phyloP scores from a whole-genome alignment of 2,888 invertebrate species.

The Microplitis deprimator region DNA sequence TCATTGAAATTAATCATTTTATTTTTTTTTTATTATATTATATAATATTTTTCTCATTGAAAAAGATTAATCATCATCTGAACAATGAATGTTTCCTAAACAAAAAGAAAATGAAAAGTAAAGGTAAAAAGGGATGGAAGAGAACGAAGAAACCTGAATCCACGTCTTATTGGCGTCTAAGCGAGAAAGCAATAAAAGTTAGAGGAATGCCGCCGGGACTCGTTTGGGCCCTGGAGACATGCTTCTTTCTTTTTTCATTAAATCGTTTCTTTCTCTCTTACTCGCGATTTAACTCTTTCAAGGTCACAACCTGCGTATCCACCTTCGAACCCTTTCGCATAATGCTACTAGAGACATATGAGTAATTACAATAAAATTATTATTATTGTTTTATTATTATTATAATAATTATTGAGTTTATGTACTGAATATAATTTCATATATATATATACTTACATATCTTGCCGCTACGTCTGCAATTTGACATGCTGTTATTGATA shows the following conservation, averaged over 20 bases:
- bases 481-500: slow-evolving; percentile 74
- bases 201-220: slow-evolving; percentile 59
- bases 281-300: slow-evolving; percentile 39
- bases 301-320: slow-evolving; percentile 44
- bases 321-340: slow-evolving; percentile 32
- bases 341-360: slow-evolving; percentile 5
- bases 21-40: background rate
- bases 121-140: slow-evolving; percentile 22
- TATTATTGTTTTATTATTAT: slow-evolving; percentile 5
- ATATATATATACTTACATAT: slow-evolving; percentile 75
- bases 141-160: slow-evolving; percentile 29
- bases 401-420: background rate
- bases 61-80: slow-evolving; percentile 12
- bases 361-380: slow-evolving; percentile 12
- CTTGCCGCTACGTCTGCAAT: slow-evolving; percentile 74
- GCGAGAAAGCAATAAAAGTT: slow-evolving; percentile 60
- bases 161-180: slow-evolving; percentile 46
- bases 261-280: slow-evolving; percentile 23
- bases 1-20: background rate
- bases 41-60: background rate
- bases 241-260: slow-evolving; percentile 41
- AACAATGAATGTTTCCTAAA: slow-evolving; percentile 4
- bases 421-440: background rate
- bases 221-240: slow-evolving; percentile 53
- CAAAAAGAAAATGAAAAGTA: slow-evolving; percentile 14